phyloP scores from a whole-genome alignment of 2,797 vertebrate genomes.

The Neoniphon sammara region DNA sequence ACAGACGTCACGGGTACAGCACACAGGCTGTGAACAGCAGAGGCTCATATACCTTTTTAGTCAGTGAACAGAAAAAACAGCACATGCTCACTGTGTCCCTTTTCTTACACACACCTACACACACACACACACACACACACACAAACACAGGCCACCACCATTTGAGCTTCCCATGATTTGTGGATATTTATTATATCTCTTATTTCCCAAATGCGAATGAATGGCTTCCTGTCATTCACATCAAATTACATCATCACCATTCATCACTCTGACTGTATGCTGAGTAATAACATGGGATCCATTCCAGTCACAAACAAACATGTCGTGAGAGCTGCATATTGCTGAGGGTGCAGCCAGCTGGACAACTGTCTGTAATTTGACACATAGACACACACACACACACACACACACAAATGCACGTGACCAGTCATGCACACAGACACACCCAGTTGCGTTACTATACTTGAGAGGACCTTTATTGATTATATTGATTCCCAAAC shows the following conservation, averaged over 20 bases:
- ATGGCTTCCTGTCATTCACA: not conserved
- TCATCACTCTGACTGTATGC: not conserved
- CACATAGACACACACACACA: not conserved
- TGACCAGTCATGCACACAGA: too few species aligned
- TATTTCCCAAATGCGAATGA: not conserved
- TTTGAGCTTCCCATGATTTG: not conserved
- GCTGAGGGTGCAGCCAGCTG: not conserved
- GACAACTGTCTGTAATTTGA: constrained; percentile 26
- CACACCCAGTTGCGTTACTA: not conserved
- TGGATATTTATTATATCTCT: constrained; percentile 13
- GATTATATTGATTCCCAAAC: constrained; percentile 3
- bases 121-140: constrained; percentile 12
- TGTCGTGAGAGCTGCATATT: not conserved
- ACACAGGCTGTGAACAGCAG: not conserved
- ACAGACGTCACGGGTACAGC: constrained; percentile 1
- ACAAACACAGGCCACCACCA: not conserved
- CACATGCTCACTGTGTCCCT: not conserved
- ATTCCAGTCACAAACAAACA: not conserved
- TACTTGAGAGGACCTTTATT: not conserved
- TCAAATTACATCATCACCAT: not conserved
- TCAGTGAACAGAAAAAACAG: not conserved
- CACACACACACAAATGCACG: not conserved
- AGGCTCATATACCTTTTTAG: not conserved
- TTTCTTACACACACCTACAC: constrained; percentile 3
- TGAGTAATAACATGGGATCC: constrained; percentile 31